phyloP scores from a whole-genome alignment of 2,888 invertebrate species.

The Cantharis lateralis region DNA sequence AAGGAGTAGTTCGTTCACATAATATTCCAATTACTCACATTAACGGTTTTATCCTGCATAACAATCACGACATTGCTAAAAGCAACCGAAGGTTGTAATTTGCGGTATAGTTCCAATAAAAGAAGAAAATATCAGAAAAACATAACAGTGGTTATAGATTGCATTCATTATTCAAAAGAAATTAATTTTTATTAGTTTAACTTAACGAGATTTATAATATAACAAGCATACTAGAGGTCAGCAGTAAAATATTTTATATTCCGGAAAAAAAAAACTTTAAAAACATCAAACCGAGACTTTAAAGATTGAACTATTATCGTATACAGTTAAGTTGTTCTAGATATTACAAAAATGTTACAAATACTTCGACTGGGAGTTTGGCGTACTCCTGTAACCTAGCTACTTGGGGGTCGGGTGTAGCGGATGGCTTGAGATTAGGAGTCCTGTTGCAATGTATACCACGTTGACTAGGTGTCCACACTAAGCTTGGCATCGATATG shows the following conservation, averaged over 20 bases:
- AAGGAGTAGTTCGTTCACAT: neutral
- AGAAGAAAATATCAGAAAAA: neutral
- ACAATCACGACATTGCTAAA: neutral
- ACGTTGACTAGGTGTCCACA: slow-evolving; percentile 93
- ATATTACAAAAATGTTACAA: too few species aligned
- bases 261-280: too few species aligned
- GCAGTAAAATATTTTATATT: too few species aligned
- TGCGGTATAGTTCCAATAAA: neutral
- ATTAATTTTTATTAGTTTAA: neutral
- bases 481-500: slow-evolving; percentile 99
- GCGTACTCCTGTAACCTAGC: slow-evolving; percentile 65
- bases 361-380: too few species aligned
- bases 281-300: too few species aligned
- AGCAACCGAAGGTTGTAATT: neutral
- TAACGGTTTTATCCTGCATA: neutral
- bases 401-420: slow-evolving; percentile 88
- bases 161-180: neutral
- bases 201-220: neutral
- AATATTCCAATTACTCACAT: neutral
- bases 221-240: neutral
- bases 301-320: too few species aligned
- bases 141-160: neutral
- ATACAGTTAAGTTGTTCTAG: too few species aligned
- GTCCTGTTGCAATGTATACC: slow-evolving; percentile 66
- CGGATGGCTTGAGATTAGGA: slow-evolving; percentile 93